Evolutionary conservation across 1,140 invertebrate genomes (phyloP).

Genomic region (Argopecten irradians): DNA sequence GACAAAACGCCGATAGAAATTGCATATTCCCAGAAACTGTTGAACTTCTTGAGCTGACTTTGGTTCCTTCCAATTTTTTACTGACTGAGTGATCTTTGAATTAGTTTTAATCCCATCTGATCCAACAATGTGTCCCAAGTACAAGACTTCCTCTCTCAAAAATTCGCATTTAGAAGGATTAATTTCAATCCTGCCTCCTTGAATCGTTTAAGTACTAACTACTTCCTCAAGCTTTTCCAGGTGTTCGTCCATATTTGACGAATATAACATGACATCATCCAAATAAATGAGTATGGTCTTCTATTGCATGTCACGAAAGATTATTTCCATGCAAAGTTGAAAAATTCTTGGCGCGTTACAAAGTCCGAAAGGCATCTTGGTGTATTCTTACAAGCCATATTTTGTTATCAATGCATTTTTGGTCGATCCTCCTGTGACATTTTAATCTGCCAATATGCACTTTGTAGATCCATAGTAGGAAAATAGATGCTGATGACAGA

Average conservation of each 20-base stretch:
- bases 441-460: conserved; percentile 17
- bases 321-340: conserved; percentile 55
- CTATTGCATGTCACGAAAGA: conserved; percentile 52
- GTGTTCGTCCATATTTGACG: conserved; percentile 30
- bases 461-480: background rate
- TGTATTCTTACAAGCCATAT: conserved; percentile 39
- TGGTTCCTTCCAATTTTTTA: conserved; percentile 36
- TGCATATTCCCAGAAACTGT: conserved; percentile 43
- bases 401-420: conserved; percentile 41
- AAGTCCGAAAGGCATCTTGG: conserved; percentile 57
- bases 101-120: conserved; percentile 26
- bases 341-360: conserved; percentile 57
- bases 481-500: conserved; percentile 1
- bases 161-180: conserved; percentile 41
- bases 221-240: conserved; percentile 31
- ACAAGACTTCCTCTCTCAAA: conserved; percentile 31
- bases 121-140: conserved; percentile 22
- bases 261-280: conserved; percentile 45
- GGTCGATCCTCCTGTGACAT: conserved; percentile 38
- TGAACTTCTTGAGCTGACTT: conserved; percentile 32
- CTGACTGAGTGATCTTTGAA: conserved; percentile 32
- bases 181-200: conserved; percentile 27
- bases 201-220: conserved; percentile 38
- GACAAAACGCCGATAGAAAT: conserved; percentile 40
- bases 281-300: conserved; percentile 43